Percentiles rank a stretch among this genome's conserved stretches.
Evolutionary conservation across 1,140 invertebrate species (phyloP).

Genomic region (Phthorimaea operculella): DNA sequence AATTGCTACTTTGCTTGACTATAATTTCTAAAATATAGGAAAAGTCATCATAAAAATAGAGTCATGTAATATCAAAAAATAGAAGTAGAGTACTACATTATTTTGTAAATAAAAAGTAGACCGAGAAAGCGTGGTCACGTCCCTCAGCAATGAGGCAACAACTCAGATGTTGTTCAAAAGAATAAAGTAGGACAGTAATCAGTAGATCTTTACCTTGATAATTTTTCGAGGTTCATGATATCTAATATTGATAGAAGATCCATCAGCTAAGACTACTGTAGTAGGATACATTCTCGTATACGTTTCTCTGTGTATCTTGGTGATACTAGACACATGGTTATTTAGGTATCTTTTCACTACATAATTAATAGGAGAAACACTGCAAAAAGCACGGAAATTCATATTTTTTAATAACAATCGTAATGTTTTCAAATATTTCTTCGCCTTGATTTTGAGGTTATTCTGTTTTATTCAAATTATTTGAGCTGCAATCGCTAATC

Average conservation of each 20-base stretch:
- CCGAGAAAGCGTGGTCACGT: too few relatives aligned
- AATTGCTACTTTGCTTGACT: too few relatives aligned
- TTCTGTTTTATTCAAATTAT: neutral
- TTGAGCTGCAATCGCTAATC: neutral
- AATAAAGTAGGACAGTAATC: too few relatives aligned
- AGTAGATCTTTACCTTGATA: constrained; percentile 73
- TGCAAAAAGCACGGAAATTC: neutral
- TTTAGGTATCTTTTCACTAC: constrained; percentile 59
- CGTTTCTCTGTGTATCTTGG: constrained; percentile 74
- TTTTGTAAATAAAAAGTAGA: too few relatives aligned
- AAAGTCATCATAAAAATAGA: too few relatives aligned
- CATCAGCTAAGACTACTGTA: constrained; percentile 81
- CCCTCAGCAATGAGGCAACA: too few relatives aligned
- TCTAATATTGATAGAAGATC: constrained; percentile 82
- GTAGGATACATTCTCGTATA: constrained; percentile 82
- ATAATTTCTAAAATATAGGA: too few relatives aligned
- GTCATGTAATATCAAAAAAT: too few relatives aligned
- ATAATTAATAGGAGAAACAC: neutral
- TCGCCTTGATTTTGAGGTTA: neutral
- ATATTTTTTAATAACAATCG: neutral
- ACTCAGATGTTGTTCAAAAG: too few relatives aligned
- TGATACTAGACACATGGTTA: constrained; percentile 75
- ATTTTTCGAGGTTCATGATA: constrained; percentile 87
- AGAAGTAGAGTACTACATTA: too few relatives aligned
- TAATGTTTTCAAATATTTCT: neutral